Base-by-base conservation (phyloP, 1,140 invertebrate species). In the Arion vulgaris region DNA sequence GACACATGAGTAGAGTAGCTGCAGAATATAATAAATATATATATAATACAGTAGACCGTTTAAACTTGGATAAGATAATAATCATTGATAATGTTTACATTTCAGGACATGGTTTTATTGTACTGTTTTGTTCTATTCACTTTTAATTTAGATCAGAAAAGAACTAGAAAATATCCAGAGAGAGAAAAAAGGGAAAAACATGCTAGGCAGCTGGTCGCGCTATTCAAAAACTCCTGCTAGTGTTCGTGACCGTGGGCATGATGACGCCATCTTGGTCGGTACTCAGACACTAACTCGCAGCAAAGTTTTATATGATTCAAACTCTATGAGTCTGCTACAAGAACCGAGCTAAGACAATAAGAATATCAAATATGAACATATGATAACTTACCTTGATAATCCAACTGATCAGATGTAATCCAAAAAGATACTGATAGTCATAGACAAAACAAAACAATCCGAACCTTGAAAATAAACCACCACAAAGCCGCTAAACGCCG, bases 231-330 rank as follows among this genome's bases (percentile, higher is more conserved):
- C 69, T 15, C 69, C 69, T 45, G 38, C 17, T 41, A 45, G 17
- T n/a, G 69, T 71, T n/a, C 28, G 26, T 9, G 7, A 1, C 36
- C 36, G 0, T 51, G 45, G 73, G 2, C 41, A 11, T 51, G 45
- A 75, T 75, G 73, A 75, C 73, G 73, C 73, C 73, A 75, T 75
- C 73, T 75, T 75, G 73, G 73, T 75, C 73, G 51, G 41, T 36
- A 45, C 41, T 75, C 73, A 34, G 41, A 51, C 41, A 51, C 73
- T 36, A 51, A 11, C 71, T n/a, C 41, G 23, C 36, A 28, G 36
- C 13, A 72, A 72, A 45, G 28, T 34, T 32, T 66, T 57, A 19
- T 15, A 1, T 1, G 53, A 5, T 19, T 57, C 17, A 4, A 57
- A 57, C 17, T 49, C 19, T 19, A 57, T 5, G 4, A 57, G 26